A percentile compares a stretch with the other conserved stretches of the same genome.
Conservation (phyloP, 2,797 vertebrate genomes). For the Notamacropus eugenii region DNA sequence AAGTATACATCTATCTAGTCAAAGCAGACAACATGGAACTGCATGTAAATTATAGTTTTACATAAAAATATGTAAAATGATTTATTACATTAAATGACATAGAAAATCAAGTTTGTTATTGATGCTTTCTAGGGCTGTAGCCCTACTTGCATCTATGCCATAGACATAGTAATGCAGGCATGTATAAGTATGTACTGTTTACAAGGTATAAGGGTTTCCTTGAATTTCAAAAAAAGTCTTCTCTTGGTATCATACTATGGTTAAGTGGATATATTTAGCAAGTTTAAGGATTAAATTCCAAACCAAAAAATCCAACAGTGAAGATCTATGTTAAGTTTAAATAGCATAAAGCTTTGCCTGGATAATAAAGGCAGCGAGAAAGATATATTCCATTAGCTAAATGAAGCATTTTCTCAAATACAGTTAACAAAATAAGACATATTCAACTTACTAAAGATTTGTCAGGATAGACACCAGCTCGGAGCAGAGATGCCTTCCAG, state of each 20-base stretch:
- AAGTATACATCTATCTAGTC: neutral
- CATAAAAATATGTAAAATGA: neutral
- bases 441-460: constrained; percentile 86
- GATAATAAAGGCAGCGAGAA: constrained; percentile 14
- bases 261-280: constrained; percentile 47
- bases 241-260: constrained; percentile 7
- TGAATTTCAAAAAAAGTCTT: constrained; percentile 19
- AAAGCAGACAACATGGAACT: neutral
- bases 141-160: neutral
- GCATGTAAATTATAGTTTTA: neutral
- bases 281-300: constrained; percentile 13
- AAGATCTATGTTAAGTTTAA: constrained; percentile 5
- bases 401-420: constrained; percentile 7
- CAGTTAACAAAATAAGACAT: constrained; percentile 29
- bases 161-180: neutral
- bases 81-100: neutral
- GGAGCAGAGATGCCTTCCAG: constrained; percentile 95
- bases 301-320: constrained; percentile 37
- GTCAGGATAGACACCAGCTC: constrained; percentile 92
- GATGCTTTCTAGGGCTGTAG: neutral
- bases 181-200: neutral
- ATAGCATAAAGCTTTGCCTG: constrained; percentile 6
- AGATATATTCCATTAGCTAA: constrained; percentile 3
- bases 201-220: constrained; percentile 42
- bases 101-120: neutral